phyloP scores from a whole-genome alignment of 2,113 vertebrate species.

The Alexandromys fortis region DNA sequence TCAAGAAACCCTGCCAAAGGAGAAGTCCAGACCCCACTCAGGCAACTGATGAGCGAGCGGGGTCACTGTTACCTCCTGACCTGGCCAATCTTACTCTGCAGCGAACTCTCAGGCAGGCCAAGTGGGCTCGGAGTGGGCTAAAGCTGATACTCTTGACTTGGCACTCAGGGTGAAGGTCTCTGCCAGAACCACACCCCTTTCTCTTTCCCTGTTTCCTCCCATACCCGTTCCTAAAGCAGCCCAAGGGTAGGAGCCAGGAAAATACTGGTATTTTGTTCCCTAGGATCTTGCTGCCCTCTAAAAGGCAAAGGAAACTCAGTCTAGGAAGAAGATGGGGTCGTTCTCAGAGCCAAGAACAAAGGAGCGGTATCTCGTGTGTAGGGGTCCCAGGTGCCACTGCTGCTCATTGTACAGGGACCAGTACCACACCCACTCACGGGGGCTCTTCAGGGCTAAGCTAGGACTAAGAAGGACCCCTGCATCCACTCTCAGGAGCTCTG shows the following conservation, averaged over 20 bases:
- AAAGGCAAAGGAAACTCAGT: neutral
- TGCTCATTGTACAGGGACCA: neutral
- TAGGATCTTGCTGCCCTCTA: neutral
- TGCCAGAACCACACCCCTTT: neutral
- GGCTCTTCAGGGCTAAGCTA: neutral
- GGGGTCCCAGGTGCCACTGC: neutral
- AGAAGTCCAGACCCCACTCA: neutral
- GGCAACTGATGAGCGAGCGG: neutral
- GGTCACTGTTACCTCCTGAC: neutral
- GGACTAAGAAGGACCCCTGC: neutral
- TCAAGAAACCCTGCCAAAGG: neutral
- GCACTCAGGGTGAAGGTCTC: neutral
- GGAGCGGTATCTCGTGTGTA: neutral
- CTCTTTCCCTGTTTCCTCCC: neutral
- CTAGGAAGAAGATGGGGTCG: neutral
- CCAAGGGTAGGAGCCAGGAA: neutral
- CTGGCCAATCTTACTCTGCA: neutral
- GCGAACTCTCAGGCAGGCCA: no score
- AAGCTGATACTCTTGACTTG: neutral
- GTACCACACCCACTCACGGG: no score
- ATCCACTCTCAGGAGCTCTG: neutral
- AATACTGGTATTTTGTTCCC: neutral
- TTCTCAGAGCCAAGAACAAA: neutral
- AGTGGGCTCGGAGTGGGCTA: neutral
- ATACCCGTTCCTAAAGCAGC: neutral